These are phyloP conservation scores for Dolichallabes microphthalmus DNA, from an alignment of 2,113 vertebrate species.

Conservation along the genomic window DNA sequence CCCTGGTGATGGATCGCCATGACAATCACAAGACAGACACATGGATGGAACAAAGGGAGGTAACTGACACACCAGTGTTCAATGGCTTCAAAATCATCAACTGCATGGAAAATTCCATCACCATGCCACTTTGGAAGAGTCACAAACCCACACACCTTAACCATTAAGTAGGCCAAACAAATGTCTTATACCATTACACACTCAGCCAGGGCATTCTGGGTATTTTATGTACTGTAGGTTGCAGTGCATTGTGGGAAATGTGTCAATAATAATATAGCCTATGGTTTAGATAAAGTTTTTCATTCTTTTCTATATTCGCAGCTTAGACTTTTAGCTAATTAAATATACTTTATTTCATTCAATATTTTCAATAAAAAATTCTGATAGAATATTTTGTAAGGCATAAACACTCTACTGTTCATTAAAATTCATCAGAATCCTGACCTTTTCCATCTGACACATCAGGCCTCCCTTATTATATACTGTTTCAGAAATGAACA, in stretches of 20 bases:
- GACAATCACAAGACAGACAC: conserved; percentile 33
- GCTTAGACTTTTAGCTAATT: background rate
- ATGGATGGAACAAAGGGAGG: background rate
- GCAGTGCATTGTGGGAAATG: background rate
- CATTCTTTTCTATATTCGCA: background rate
- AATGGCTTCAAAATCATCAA: background rate
- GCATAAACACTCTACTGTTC: background rate
- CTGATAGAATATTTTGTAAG: too few relatives aligned
- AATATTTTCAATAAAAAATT: background rate
- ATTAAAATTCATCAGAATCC: background rate
- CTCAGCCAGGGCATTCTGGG: background rate
- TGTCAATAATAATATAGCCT: background rate
- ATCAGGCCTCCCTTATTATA: background rate
- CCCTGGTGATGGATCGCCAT: conserved; percentile 47
- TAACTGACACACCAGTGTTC: background rate
- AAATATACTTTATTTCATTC: background rate
- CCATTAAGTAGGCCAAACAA: background rate
- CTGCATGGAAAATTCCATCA: background rate
- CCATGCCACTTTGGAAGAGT: background rate
- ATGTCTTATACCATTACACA: background rate
- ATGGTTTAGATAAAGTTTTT: background rate
- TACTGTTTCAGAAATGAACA: background rate
- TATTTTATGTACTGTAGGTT: background rate
- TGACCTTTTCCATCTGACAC: background rate
- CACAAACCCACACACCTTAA: background rate